Evolutionary conservation across 64 coral and sea anemone genomes (phyloP).

Genomic region (Acropora tenuis): DNA sequence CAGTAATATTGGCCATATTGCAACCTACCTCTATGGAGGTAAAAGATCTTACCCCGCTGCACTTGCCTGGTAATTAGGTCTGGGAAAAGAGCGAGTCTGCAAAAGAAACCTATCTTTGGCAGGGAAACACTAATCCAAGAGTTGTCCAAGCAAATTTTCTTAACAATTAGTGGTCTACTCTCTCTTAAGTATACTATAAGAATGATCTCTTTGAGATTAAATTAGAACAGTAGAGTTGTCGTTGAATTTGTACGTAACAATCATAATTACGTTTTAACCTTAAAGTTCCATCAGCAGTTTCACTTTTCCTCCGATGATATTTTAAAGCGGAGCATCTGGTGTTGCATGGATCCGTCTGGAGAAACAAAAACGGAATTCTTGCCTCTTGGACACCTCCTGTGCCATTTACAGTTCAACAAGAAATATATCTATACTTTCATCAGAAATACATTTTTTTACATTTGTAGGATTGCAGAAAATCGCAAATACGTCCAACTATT

Average conservation of each 20-base stretch:
- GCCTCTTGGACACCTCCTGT: no score
- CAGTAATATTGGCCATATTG: slow-evolving; percentile 11
- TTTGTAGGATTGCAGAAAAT: no score
- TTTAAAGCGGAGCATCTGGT: no score
- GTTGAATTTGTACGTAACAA: slow-evolving; percentile 23
- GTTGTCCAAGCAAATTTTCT: slow-evolving; percentile 1
- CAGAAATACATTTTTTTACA: no score
- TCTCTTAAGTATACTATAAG: slow-evolving; percentile 30
- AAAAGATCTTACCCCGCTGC: slow-evolving; percentile 4
- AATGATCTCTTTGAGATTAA: slow-evolving; percentile 9
- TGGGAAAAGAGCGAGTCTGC: slow-evolving; percentile 1
- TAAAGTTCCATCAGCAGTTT: neutral
- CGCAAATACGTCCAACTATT: no score
- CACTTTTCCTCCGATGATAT: no score
- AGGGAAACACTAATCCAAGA: slow-evolving; percentile 1
- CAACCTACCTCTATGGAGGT: slow-evolving; percentile 17
- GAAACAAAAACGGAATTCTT: no score
- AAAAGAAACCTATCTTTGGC: slow-evolving; percentile 51
- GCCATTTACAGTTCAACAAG: no score
- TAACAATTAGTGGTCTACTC: slow-evolving; percentile 19
- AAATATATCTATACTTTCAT: no score
- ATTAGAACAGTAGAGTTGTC: slow-evolving; percentile 26
- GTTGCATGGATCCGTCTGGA: no score
- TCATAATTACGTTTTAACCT: slow-evolving; percentile 7
- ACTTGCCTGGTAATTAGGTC: slow-evolving; percentile 17